Evolutionary conservation across 1,140 invertebrate species (phyloP), one percentile per base, ranked within the genome.

Genomic region (Cotesia typhae): DNA sequence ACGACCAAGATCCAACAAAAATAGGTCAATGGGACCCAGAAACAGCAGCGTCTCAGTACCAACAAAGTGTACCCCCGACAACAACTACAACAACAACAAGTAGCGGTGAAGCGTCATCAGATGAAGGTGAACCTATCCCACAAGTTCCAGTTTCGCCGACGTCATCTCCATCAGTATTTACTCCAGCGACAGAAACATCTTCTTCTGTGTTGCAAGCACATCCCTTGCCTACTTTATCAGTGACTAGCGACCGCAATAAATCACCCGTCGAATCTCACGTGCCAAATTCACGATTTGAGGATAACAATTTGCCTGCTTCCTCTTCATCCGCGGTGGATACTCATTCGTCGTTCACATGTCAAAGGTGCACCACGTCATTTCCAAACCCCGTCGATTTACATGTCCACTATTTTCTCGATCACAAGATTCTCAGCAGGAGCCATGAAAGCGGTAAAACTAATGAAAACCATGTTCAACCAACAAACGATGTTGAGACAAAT

Each of bases 1-100:
- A 94, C 80, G 92, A 94, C 67, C 94, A 95, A 79, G 93, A 95
- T 86, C 93, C 94, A 0, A 89, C 87, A 20, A 94, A 93, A 84
- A 82, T 93, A 73, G 89, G 89, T 70, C 90, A 91, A 65, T 89
- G 90, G 81, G 89, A 91, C n/a, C 67, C 81, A 2, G 84, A 84
- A 38, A 66, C 77, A 63, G 70, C 76, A 52, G 78, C 79, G 2
- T 81, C 75, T 63, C 76, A 81, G 10, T 78, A 41, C 41, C 41
- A 41, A 7, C 41, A 41, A 41, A 10, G 20, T 28, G 2, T 28
- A 28, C 20, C 20, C 20, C 20, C 20, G 20, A 28, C 20, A 28
- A 28, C 20, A 28, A 28, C 20, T 28, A 28, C 20, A 28, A 28
- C 20, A 41, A 41, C 78, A 28, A 69, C 76, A 0, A 86, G 83